Base-by-base conservation (phyloP, 2,113 vertebrate species). In the Limanda limanda region DNA sequence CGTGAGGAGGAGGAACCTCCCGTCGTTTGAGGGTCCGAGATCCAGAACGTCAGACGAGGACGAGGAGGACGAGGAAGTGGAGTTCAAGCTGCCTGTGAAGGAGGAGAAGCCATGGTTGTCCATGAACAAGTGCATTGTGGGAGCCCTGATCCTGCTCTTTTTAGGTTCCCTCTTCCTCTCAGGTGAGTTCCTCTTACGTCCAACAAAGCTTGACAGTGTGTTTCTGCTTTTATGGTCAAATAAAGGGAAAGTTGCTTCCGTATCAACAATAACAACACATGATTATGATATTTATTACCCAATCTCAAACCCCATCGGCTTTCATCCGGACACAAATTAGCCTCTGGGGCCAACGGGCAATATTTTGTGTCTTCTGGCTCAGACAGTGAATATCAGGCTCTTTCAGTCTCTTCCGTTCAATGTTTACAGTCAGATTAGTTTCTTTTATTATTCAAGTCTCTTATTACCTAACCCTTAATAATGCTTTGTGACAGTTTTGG, bases 121-220 rank as follows among this genome's bases (percentile, higher is more conserved):
- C 2, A 20, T 93, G 79, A 96, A 93, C 90, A 95, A 93, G 78
- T 96, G 95, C 78, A 91, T 98, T 48, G 90, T 96, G 3, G 96
- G 93, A 0, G 91, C 94, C 23, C 51, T 97, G 74, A 92, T 93
- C 0, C 74, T 98, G 68, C 89, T 97, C 21, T 95, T 95, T n/a
- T 62, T 97, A n/a, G 96, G 95, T 8, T 87, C 96, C 37, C 92
- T 98, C 58, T 88, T 96, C 18, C 78, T 96, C 68, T 95, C 95
- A 0, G 95, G 97, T 98, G 76, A 96, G 94, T 89, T 82, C 54
- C 52, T 40, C 37, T 71, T 59, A 31, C 48, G 23, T 31, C 17
- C n/a, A 25, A 31, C n/a, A 10, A 8, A 21, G 17, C 17, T 24
- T 12, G n/a, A 11, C 24, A 27, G 14, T 37, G 57, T 52, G 25